Percentiles rank a stretch among this genome's conserved stretches.
Conservation (phyloP, 2,113 vertebrate genomes). For the Rhinoptilus africanus region DNA sequence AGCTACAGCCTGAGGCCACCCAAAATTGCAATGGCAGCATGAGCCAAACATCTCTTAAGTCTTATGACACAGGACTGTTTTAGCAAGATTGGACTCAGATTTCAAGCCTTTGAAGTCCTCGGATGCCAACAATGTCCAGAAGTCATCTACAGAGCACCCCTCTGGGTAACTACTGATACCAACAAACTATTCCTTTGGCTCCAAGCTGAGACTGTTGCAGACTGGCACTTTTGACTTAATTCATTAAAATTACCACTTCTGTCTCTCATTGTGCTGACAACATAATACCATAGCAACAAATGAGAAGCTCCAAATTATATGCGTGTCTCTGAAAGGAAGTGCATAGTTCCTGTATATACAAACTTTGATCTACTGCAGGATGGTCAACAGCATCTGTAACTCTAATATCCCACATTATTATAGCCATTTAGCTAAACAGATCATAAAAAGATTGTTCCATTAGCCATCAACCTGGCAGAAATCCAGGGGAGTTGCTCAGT, state of each 20-base stretch:
- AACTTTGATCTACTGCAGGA: conserved; percentile 30
- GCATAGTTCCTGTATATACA: conserved; percentile 1
- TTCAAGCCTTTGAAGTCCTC: neutral
- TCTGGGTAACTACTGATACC: neutral
- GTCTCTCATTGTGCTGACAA: neutral
- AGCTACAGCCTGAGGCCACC: neutral
- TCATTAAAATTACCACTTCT: neutral
- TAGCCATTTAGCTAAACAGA: conserved; percentile 36
- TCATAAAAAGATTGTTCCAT: conserved; percentile 4
- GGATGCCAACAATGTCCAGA: neutral
- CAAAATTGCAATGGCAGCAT: accelerated
- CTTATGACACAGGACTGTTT: neutral
- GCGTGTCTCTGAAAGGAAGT: conserved; percentile 13
- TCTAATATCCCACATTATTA: conserved; percentile 34
- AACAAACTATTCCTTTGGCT: neutral
- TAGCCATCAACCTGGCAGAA: conserved; percentile 27
- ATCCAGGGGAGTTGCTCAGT: neutral
- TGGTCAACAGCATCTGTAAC: conserved; percentile 41
- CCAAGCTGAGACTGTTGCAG: neutral
- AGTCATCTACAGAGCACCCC: neutral
- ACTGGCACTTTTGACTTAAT: neutral
- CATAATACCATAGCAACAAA: conserved; percentile 25
- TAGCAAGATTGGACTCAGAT: neutral
- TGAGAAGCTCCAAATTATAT: neutral
- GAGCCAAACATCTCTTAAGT: neutral